Percentiles rank a stretch among this genome's conserved stretches.
phyloP scores from a whole-genome alignment of 2,888 invertebrate species.

The Netelia fuscicornis region DNA sequence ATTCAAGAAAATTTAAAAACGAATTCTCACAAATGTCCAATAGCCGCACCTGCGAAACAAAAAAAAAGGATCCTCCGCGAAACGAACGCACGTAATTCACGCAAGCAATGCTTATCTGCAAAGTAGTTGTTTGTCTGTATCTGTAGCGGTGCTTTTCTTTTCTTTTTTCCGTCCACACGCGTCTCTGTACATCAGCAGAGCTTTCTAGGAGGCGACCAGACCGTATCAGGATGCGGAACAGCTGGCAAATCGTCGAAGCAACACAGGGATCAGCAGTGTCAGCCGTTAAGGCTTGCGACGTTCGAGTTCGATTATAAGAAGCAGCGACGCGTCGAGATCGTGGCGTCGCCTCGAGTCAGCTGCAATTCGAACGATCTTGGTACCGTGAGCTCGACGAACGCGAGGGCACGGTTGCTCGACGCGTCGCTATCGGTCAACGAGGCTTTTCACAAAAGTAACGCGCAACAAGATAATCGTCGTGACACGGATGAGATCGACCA shows the following conservation, averaged over 20 bases:
- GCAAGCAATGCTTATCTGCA: slow-evolving; percentile 75
- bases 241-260: slow-evolving; percentile 81
- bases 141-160: slow-evolving; percentile 83
- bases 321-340: slow-evolving; percentile 60
- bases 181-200: slow-evolving; percentile 84
- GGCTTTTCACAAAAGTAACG: slow-evolving; percentile 60
- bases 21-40: neutral
- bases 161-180: slow-evolving; percentile 78
- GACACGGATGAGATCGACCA: slow-evolving; percentile 70
- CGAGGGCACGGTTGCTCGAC: slow-evolving; percentile 63
- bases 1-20: neutral
- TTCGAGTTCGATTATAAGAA: slow-evolving; percentile 81
- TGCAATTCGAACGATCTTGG: slow-evolving; percentile 53
- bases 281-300: slow-evolving; percentile 82
- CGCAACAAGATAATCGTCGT: slow-evolving; percentile 18
- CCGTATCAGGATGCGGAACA: slow-evolving; percentile 79
- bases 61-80: slow-evolving; percentile 24
- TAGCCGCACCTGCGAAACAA: neutral
- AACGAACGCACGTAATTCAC: slow-evolving; percentile 52
- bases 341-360: slow-evolving; percentile 20
- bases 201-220: slow-evolving; percentile 83
- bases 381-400: slow-evolving; percentile 49
- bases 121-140: slow-evolving; percentile 82
- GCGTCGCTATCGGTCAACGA: slow-evolving; percentile 60
- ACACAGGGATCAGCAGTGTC: slow-evolving; percentile 83